Percentiles rank a stretch among this genome's conserved stretches.
These are phyloP conservation scores for Chelonus insularis DNA, from an alignment of 1,140 invertebrate genomes.

Conservation along the genomic window DNA sequence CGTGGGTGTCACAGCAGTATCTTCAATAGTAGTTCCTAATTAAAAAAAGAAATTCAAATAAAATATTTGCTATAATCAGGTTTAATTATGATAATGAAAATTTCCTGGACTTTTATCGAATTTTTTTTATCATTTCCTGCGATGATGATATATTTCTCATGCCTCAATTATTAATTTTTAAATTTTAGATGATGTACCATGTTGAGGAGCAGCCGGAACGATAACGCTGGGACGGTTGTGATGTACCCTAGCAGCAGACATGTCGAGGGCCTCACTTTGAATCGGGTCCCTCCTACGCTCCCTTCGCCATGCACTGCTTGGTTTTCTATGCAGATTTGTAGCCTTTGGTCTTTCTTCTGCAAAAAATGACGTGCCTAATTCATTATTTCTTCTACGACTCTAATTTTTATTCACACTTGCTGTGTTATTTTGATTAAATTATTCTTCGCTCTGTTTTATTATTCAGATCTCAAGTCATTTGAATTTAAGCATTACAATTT, in stretches of 20 bases:
- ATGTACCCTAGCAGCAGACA: slow-evolving; percentile 51
- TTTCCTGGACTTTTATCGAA: too few relatives aligned
- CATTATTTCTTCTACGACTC: not conserved
- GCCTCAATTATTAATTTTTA: too few relatives aligned
- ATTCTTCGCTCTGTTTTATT: not conserved
- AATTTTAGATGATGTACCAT: slow-evolving; percentile 39
- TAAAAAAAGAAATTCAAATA: too few relatives aligned
- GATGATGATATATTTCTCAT: too few relatives aligned
- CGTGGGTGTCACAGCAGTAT: slow-evolving; percentile 52
- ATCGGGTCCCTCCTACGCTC: slow-evolving; percentile 58
- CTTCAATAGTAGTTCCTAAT: slow-evolving; percentile 53
- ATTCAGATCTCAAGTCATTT: not conserved
- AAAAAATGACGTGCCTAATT: slow-evolving; percentile 10
- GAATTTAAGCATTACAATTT: too few relatives aligned
- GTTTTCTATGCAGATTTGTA: slow-evolving; percentile 53
- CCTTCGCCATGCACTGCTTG: slow-evolving; percentile 56
- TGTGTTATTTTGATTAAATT: slow-evolving; percentile 9
- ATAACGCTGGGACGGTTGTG: slow-evolving; percentile 56
- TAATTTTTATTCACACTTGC: not conserved
- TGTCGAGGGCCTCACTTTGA: slow-evolving; percentile 56
- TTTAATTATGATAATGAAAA: too few relatives aligned
- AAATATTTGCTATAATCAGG: too few relatives aligned
- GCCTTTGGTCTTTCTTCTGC: slow-evolving; percentile 55
- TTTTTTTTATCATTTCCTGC: too few relatives aligned
- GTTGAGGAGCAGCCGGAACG: slow-evolving; percentile 52